Percentiles rank a stretch among this genome's conserved stretches.
Evolutionary conservation across 2,888 invertebrate genomes (phyloP).

Genomic region (Bembecia ichneumoniformis): DNA sequence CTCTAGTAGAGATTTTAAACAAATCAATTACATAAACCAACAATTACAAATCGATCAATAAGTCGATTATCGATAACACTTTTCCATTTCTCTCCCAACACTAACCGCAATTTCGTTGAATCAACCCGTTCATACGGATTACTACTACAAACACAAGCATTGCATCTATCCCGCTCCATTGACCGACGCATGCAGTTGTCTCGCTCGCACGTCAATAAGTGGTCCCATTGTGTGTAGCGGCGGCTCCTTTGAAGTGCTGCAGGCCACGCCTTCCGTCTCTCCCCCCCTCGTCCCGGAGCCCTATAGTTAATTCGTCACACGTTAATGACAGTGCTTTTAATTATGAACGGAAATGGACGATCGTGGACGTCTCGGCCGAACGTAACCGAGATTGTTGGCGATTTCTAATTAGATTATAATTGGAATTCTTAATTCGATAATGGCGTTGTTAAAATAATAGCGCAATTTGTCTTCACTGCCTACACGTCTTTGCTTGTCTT

Average conservation of each 20-base stretch:
- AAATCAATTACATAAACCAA: not conserved
- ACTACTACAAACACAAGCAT: conserved; percentile 50
- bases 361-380: conserved; percentile 29
- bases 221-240: conserved; percentile 48
- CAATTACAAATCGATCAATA: not conserved
- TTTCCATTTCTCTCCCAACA: conserved; percentile 23
- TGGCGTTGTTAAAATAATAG: too few species aligned
- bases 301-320: conserved; percentile 61
- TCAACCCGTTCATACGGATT: conserved; percentile 60
- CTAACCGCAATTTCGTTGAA: conserved; percentile 56
- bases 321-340: conserved; percentile 67
- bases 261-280: conserved; percentile 36
- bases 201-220: conserved; percentile 39
- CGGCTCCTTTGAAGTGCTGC: conserved; percentile 55
- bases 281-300: conserved; percentile 25
- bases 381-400: conserved; percentile 5
- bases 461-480: too few species aligned
- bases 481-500: too few species aligned
- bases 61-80: conserved; percentile 18
- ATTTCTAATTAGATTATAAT: conserved; percentile 8
- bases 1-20: not conserved
- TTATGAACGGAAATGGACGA: conserved; percentile 47
- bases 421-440: not conserved
- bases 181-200: conserved; percentile 11
- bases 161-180: conserved; percentile 14